Conservation (phyloP, 1,140 invertebrate species). For the Drosophila kohkoa region DNA sequence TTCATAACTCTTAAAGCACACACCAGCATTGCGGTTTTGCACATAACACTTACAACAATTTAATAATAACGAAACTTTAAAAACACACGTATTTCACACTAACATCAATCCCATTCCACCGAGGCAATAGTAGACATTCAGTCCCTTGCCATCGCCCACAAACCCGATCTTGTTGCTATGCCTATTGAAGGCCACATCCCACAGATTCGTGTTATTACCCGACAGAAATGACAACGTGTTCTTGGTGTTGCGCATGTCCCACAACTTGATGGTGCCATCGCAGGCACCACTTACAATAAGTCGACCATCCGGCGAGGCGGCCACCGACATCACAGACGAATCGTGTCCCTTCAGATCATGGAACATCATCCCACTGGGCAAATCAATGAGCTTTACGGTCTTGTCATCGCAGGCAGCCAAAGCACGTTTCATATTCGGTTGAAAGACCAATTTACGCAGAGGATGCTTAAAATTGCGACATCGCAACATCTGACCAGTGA, state of each 20-base stretch:
- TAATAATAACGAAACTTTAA: conserved; percentile 4
- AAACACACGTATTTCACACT: conserved; percentile 5
- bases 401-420: conserved; percentile 40
- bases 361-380: background rate
- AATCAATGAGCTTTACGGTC: conserved; percentile 33
- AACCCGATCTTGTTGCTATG: conserved; percentile 24
- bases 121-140: conserved; percentile 32
- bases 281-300: conserved; percentile 19
- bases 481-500: conserved; percentile 17
- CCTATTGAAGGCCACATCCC: conserved; percentile 44
- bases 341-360: conserved; percentile 20
- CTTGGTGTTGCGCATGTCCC: conserved; percentile 34
- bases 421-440: background rate
- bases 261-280: conserved; percentile 33
- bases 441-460: conserved; percentile 10
- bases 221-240: background rate
- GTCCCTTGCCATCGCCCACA: conserved; percentile 40
- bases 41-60: conserved; percentile 28
- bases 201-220: conserved; percentile 17
- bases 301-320: conserved; percentile 15
- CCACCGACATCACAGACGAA: conserved; percentile 20
- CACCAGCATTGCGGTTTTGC: no score
- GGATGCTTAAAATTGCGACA: conserved; percentile 9
- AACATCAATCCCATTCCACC: conserved; percentile 28
- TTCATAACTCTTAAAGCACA: no score